Evolutionary conservation across 2,797 vertebrate species (phyloP).

Genomic region (Ptychobarbus kaznakovi): DNA sequence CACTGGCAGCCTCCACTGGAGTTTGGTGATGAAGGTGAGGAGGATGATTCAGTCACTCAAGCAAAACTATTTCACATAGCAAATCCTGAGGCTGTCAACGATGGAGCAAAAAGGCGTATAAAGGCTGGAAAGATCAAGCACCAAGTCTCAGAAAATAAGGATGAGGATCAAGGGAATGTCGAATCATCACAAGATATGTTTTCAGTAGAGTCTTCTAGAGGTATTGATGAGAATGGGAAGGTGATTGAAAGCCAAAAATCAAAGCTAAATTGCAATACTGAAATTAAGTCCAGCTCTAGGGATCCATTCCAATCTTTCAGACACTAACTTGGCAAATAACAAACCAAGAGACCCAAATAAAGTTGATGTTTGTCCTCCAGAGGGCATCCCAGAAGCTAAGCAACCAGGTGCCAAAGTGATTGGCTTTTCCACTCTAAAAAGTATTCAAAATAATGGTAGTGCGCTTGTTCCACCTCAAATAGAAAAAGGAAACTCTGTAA

Average conservation of each 20-base stretch:
- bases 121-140: conserved; percentile 62
- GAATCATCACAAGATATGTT: conserved; percentile 63
- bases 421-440: conserved; percentile 57
- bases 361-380: conserved; percentile 91
- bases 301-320: conserved; percentile 61
- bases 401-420: conserved; percentile 56
- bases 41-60: conserved; percentile 74
- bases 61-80: conserved; percentile 60
- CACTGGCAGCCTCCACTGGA: conserved; percentile 97
- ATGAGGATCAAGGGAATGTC: conserved; percentile 57
- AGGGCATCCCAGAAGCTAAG: conserved; percentile 77
- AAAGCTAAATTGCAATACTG: conserved; percentile 43
- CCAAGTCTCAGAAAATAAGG: conserved; percentile 64
- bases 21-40: conserved; percentile 94
- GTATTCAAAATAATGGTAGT: conserved; percentile 42
- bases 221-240: conserved; percentile 61
- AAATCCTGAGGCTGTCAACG: conserved; percentile 29
- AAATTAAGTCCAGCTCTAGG: conserved; percentile 66
- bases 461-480: conserved; percentile 53
- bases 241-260: conserved; percentile 60
- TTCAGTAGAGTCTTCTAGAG: background rate
- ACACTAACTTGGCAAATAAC: conserved; percentile 48
- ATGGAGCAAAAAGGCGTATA: conserved; percentile 62
- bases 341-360: conserved; percentile 78
- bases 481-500: conserved; percentile 56